phyloP scores from a whole-genome alignment of 2,888 invertebrate species.

The Aphrophora alni region DNA sequence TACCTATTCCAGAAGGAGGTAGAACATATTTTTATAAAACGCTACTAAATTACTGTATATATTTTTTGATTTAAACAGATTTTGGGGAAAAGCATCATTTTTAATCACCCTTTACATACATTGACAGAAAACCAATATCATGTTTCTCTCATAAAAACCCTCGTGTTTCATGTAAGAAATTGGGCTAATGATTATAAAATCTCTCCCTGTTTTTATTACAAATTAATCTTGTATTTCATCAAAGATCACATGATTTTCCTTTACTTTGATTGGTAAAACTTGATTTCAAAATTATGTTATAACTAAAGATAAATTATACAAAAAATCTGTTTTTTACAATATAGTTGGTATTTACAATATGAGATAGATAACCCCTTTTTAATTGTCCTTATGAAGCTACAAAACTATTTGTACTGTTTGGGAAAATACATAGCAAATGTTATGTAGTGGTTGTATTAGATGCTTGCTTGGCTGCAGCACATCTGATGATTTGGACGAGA shows the following conservation, averaged over 20 bases:
- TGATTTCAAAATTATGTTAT: background rate
- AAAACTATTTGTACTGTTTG: background rate
- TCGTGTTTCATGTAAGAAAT: too few relatives aligned
- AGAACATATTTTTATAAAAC: too few relatives aligned
- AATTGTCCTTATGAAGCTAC: background rate
- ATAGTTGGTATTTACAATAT: background rate
- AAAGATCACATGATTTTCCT: background rate
- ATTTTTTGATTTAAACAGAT: too few relatives aligned
- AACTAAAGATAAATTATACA: background rate
- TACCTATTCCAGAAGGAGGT: too few relatives aligned
- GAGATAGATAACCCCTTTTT: background rate
- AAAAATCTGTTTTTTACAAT: background rate
- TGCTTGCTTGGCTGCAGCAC: conserved; percentile 39
- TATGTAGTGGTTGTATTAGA: background rate
- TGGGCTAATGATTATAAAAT: too few relatives aligned
- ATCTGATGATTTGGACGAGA: conserved; percentile 85
- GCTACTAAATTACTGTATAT: too few relatives aligned
- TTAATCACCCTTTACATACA: too few relatives aligned
- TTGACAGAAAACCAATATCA: too few relatives aligned
- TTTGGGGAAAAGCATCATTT: too few relatives aligned
- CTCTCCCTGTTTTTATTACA: too few relatives aligned
- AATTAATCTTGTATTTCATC: background rate
- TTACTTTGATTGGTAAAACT: background rate
- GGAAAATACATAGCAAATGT: background rate
- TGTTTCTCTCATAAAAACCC: too few relatives aligned